Evolutionary conservation across 2,113 vertebrate genomes (phyloP).

Genomic region (Empidonax traillii): DNA sequence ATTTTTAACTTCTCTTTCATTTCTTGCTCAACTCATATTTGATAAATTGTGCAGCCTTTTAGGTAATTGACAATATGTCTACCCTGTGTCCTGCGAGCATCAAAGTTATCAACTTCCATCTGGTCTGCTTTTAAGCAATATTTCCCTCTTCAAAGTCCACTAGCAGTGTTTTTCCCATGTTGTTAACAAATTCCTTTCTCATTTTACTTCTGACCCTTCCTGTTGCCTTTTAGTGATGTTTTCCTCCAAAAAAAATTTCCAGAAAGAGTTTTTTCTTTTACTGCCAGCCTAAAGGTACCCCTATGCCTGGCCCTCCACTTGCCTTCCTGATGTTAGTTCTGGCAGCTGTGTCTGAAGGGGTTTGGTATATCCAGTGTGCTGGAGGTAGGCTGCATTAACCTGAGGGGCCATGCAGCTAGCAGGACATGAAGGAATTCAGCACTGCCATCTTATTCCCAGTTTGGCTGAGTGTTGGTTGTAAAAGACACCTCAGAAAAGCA

Average conservation of each 20-base stretch:
- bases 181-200: neutral
- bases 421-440: neutral
- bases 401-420: neutral
- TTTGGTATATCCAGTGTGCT: neutral
- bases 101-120: neutral
- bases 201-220: neutral
- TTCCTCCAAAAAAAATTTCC: neutral
- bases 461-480: neutral
- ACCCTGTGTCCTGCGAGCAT: neutral
- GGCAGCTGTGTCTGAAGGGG: neutral
- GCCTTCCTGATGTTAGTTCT: neutral
- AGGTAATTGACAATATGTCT: conserved; percentile 20
- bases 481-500: neutral
- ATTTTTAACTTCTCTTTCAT: neutral
- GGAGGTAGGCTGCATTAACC: neutral
- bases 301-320: neutral
- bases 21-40: neutral
- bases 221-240: neutral
- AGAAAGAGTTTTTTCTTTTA: neutral
- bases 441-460: neutral
- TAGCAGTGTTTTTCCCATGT: neutral
- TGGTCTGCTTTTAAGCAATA: conserved; percentile 20
- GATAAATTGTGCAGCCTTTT: conserved; percentile 4
- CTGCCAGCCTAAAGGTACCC: neutral
- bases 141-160: conserved; percentile 2